phyloP scores from a whole-genome alignment of 2,797 vertebrate genomes.

The Simalia tracyae region DNA sequence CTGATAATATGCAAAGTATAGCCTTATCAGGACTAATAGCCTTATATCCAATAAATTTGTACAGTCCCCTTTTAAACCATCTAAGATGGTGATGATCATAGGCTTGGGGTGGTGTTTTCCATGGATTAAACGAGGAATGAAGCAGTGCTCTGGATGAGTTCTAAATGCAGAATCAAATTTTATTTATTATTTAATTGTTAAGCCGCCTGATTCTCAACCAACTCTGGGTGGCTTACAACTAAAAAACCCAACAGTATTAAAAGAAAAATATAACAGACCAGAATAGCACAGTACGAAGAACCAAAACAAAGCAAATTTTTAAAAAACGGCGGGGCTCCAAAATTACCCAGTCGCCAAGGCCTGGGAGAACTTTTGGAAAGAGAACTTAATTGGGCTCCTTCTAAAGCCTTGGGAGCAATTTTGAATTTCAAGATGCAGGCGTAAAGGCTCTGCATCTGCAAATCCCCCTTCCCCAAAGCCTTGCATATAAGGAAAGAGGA shows the following conservation, averaged over 20 bases:
- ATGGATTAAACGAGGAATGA: neutral
- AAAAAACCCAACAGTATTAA: neutral
- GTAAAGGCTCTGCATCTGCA: neutral
- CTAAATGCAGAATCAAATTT: neutral
- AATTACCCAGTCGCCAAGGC: neutral
- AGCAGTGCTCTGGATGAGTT: neutral
- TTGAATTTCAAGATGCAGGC: neutral
- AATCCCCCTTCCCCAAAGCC: neutral
- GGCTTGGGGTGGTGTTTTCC: neutral
- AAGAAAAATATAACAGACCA: neutral
- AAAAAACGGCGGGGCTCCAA: neutral
- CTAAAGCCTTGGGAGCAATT: neutral
- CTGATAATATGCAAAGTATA: neutral
- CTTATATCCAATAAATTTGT: neutral
- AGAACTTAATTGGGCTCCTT: neutral
- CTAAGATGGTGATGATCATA: neutral
- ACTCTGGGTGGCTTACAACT: neutral
- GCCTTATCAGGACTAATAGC: neutral
- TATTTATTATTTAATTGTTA: neutral
- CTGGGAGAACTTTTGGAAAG: neutral
- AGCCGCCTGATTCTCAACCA: neutral
- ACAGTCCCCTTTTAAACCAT: neutral
- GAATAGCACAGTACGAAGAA: neutral
- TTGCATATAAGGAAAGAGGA: neutral
- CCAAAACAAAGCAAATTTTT: neutral